Base-by-base conservation (phyloP, 1,140 invertebrate species). In the Spodoptera frugiperda region DNA sequence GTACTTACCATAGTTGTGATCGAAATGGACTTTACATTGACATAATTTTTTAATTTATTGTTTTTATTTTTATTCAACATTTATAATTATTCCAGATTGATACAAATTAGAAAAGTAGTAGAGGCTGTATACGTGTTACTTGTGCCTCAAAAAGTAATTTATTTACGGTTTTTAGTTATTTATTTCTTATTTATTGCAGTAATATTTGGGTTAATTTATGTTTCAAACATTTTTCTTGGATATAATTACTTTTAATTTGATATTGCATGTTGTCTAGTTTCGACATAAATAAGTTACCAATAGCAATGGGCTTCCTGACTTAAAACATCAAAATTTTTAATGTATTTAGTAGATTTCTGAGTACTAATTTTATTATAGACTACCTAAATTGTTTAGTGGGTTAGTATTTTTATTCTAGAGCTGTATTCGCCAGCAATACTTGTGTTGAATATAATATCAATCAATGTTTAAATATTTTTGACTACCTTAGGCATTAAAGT, bases 121-220 rank as follows among this genome's bases (percentile, higher is more conserved):
- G 12, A 70, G 51, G n/a, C 30, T 19, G 68, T 55, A 55, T 39
- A 53, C 9, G 6, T 4, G 15, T 55, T 44, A 54, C 68, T 54
- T 71, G 68, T 71, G 68, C 53, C 68, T 71, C 68, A 44, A 17
- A 15, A 68, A 53, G 9, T 70, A 71, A 55, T 71, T 30, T 17
- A 51, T 59, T 65, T 65, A 48, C 49, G 25, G 21, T 19, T 71
- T 71, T 71, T 71, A 55, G 48, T 71, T 39, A 71, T 71, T 71
- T 71, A 71, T 71, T 71, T 39, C 8, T 55, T 55, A 71, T 71
- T 71, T 71, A 71, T 71, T 71, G 33, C 21, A 15, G 17, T 71
- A 55, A 44, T 44, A 33, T 25, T 19, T 71, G 68, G 68, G 68
- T 65, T 65, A 53, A 12, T 65, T 46, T 46, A 19, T 63, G 14